A percentile compares a stretch with the other conserved stretches of the same genome.
phyloP scores from a whole-genome alignment of 2,113 vertebrate species.

The Monarcha castaneiventris region DNA sequence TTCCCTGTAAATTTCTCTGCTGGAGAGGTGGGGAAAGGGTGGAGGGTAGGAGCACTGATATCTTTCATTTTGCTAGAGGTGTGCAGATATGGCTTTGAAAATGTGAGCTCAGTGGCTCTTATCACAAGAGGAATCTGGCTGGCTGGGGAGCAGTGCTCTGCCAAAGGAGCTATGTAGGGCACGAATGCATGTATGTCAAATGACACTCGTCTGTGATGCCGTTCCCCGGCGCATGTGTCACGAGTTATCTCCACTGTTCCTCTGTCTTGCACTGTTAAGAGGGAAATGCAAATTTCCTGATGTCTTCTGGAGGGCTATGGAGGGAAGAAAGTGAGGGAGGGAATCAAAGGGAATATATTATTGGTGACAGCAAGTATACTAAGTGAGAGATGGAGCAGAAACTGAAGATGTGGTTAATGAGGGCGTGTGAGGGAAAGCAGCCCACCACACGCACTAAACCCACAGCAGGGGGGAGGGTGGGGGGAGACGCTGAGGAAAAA shows the following conservation, averaged over 20 bases:
- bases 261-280: background rate
- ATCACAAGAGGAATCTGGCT: background rate
- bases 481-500: background rate
- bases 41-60: background rate
- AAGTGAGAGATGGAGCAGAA: background rate
- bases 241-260: background rate
- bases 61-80: background rate
- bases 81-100: background rate
- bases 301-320: background rate
- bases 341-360: constrained; percentile 51
- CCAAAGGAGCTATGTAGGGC: background rate
- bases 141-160: background rate
- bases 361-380: background rate
- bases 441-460: accelerated
- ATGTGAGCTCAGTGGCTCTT: background rate
- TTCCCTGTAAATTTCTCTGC: background rate
- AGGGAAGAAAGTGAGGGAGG: background rate
- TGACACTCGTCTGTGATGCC: background rate
- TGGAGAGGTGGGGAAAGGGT: background rate
- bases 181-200: background rate
- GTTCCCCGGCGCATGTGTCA: background rate
- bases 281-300: constrained; percentile 28
- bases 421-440: background rate
- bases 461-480: background rate
- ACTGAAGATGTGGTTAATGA: constrained; percentile 12